Evolutionary conservation across 2,888 invertebrate species (phyloP), one percentile per base, ranked within the genome.

Genomic region (Chamaedrilus cognettii): DNA sequence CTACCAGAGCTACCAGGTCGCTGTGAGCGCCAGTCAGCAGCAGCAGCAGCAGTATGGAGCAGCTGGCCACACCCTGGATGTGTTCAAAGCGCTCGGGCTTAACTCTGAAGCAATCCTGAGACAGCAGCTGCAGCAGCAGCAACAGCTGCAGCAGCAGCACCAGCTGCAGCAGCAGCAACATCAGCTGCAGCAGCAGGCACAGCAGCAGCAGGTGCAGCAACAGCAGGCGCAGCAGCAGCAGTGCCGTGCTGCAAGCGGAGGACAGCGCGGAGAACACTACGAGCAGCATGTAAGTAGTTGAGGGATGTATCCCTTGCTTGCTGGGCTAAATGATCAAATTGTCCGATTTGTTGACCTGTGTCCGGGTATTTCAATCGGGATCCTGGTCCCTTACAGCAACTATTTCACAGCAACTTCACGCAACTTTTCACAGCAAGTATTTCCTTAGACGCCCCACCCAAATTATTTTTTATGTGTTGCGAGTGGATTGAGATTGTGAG

Each of bases 121-220:
- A 33, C 71, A 60, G 42, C 42, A 42, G 23, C 72, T 74, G 49
- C 72, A 70, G 61, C 77, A 77, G 62, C 79, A 77, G 42, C 77
- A 75, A 67, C 76, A 77, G 72, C 73, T 66, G n/a, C n/a, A n/a
- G n/a, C n/a, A n/a, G n/a, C n/a, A n/a, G n/a, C 74, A 5, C 72
- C 76, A 66, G 52, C 49, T 64, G 28, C 67, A 64, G 52, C 66
- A 66, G 50, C 61, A n/a, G n/a, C n/a, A n/a, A n/a, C 55, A 59
- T 31, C 35, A 67, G 72, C 63, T 31, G 56, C 23, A 52, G 49
- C 49, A 60, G 30, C 58, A 34, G n/a, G 4, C 60, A 42, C 60
- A 60, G 60, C 60, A 35, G 60, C 35, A 56, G 23, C 31, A n/a
- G 31, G 55, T 31, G 30, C 56, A 32, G 30, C 77, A 3, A 42